These are phyloP conservation scores for Erebia aethiops DNA, from an alignment of 2,888 invertebrate genomes.

Conservation along the genomic window DNA sequence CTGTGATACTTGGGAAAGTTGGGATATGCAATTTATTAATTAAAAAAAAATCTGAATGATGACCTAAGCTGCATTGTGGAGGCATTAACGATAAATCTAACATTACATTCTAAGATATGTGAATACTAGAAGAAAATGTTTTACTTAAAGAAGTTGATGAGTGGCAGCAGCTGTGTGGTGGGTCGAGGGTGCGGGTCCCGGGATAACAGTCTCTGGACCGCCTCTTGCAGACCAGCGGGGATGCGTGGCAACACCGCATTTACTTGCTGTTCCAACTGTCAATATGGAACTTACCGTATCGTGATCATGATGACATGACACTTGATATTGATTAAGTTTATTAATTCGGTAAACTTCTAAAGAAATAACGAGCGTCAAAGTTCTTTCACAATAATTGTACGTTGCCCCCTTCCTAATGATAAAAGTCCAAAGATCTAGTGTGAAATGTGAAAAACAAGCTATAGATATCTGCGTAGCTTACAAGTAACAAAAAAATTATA, in stretches of 20 bases:
- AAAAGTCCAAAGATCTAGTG: no score
- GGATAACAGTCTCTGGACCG: conserved; percentile 91
- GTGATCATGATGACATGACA: not conserved
- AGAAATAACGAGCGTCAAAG: no score
- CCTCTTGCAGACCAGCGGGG: conserved; percentile 94
- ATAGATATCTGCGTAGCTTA: no score
- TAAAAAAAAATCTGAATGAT: no score
- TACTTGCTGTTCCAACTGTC: conserved; percentile 92
- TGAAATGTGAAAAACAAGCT: no score
- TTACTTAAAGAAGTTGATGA: conserved; percentile 96
- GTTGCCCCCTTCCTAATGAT: no score
- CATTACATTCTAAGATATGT: not conserved
- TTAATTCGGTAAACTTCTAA: no score
- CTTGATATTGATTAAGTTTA: no score
- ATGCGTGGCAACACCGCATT: conserved; percentile 89
- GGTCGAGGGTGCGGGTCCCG: conserved; percentile 94
- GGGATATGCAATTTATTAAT: not conserved
- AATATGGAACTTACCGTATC: not conserved
- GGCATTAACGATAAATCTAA: not conserved
- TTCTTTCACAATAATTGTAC: no score
- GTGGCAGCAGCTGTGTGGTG: conserved; percentile 93
- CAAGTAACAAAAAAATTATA: no score
- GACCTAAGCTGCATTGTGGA: not conserved
- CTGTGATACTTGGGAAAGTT: not conserved
- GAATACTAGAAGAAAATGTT: conserved; percentile 39